Conservation (phyloP, 2,888 invertebrate genomes). For the Cephus pygmeus region DNA sequence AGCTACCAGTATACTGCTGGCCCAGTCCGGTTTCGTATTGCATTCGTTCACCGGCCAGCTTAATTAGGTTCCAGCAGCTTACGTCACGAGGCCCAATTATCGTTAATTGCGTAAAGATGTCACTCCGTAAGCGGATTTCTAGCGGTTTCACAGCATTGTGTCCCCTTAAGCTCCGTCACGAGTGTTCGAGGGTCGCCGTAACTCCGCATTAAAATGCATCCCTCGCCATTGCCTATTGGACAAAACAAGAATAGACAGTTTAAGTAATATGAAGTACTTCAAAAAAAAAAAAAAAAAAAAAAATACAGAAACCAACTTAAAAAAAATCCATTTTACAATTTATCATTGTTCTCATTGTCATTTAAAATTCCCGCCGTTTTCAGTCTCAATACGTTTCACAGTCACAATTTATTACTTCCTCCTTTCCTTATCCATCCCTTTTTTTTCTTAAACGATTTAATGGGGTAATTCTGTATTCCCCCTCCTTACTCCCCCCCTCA, state of each 20-base stretch:
- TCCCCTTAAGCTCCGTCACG: constrained; percentile 48
- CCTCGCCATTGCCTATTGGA: constrained; percentile 16
- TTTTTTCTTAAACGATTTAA: neutral
- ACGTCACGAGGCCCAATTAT: constrained; percentile 59
- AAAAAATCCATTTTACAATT: neutral
- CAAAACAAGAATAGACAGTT: neutral
- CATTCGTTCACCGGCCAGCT: constrained; percentile 47
- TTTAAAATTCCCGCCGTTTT: neutral
- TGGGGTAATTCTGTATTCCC: constrained; percentile 7
- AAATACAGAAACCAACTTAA: neutral
- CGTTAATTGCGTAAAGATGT: constrained; percentile 66
- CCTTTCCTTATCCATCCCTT: neutral
- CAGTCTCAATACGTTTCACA: neutral
- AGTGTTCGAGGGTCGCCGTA: constrained; percentile 39
- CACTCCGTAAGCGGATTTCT: constrained; percentile 64
- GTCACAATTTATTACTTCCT: neutral
- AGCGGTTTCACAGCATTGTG: constrained; percentile 59
- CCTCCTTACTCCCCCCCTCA: neutral
- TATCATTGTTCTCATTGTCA: neutral
- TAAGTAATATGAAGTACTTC: neutral
- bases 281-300: neutral
- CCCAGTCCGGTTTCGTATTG: constrained; percentile 45
- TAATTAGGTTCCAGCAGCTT: constrained; percentile 60
- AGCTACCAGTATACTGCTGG: neutral
- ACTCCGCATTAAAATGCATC: constrained; percentile 47